Conservation (phyloP, 2,888 invertebrate species). For the Yponomeuta malinellus region DNA sequence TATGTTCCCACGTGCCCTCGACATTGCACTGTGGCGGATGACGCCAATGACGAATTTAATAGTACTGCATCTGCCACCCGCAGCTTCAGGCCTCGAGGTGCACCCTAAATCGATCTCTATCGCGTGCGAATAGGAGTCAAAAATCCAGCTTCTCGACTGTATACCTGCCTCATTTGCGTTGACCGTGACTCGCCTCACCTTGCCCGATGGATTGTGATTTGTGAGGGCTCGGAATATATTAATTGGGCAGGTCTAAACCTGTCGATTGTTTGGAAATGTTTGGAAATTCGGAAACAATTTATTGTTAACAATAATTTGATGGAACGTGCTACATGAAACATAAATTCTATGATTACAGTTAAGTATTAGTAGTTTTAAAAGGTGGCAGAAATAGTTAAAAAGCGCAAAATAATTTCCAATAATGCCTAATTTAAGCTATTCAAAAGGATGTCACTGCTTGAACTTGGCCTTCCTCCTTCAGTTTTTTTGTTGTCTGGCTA, state of each 20-base stretch:
- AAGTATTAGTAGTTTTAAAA: too few relatives aligned
- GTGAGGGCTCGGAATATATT: conserved; percentile 28
- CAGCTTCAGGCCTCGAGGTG: neutral
- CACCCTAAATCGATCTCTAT: conserved; percentile 9
- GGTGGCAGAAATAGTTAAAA: too few relatives aligned
- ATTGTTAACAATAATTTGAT: neutral
- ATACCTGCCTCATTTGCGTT: conserved; percentile 47
- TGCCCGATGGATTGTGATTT: conserved; percentile 32
- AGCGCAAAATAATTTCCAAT: too few relatives aligned
- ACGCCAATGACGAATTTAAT: conserved; percentile 52
- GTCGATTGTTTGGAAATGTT: neutral
- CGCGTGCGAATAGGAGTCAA: conserved; percentile 1
- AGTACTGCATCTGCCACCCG: conserved; percentile 51
- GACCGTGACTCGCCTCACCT: conserved; percentile 66
- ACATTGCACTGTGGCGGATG: conserved; percentile 63
- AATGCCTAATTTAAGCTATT: too few relatives aligned
- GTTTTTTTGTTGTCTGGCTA: neutral
- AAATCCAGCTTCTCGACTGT: neutral
- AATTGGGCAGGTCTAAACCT: conserved; percentile 3
- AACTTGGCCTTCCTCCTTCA: neutral
- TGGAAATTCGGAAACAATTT: too few relatives aligned
- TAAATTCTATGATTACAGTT: too few relatives aligned
- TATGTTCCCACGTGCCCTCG: conserved; percentile 39
- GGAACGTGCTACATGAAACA: neutral
- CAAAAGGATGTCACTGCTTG: neutral